Conservation (phyloP, 2,797 vertebrate species). For the Parotocinclus haroldoi region DNA sequence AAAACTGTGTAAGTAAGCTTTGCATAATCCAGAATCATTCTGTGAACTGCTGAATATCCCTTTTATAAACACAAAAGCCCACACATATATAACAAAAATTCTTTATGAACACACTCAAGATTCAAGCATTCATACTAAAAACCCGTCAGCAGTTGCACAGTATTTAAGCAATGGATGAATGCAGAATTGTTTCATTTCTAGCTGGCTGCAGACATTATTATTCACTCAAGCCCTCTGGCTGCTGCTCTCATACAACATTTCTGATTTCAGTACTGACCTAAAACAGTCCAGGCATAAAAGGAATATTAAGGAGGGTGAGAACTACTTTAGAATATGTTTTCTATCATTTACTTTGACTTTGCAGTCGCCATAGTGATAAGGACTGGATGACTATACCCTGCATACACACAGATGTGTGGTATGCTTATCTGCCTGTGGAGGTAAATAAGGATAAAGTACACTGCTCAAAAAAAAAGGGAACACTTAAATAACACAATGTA, state of each 20-base stretch:
- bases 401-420: not conserved
- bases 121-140: not conserved
- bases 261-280: conserved; percentile 4
- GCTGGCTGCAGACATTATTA: conserved; percentile 8
- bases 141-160: conserved; percentile 15
- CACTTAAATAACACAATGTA: no score
- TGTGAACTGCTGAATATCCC: not conserved
- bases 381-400: conserved; percentile 37
- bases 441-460: no score
- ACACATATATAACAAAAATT: not conserved
- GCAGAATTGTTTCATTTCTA: conserved; percentile 9
- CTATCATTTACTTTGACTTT: conserved; percentile 45
- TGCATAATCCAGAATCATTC: conserved; percentile 17
- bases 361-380: conserved; percentile 59
- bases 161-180: not conserved
- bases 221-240: conserved; percentile 8
- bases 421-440: no score
- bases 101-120: not conserved
- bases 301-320: conserved; percentile 16
- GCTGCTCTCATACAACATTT: conserved; percentile 18
- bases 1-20: conserved; percentile 23
- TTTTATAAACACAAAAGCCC: conserved; percentile 8
- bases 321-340: conserved; percentile 33
- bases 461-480: no score
- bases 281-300: conserved; percentile 4